Base-by-base conservation (phyloP, 2,888 invertebrate species). In the Drosophila borborema region DNA sequence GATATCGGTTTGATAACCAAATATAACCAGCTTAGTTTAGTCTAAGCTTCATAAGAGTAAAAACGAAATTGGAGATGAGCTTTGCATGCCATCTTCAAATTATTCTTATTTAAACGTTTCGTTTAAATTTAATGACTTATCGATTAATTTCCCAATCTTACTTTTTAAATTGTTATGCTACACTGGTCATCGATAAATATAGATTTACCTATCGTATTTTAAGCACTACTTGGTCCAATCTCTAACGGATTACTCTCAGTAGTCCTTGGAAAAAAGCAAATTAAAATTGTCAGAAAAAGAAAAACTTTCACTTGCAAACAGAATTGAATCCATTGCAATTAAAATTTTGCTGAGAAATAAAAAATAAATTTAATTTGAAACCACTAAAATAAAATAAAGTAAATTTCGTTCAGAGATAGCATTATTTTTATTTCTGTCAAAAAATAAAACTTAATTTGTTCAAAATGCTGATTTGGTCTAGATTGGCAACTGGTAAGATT, bases 401-500 rank as follows among this genome's bases (percentile, higher is more conserved):
- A 1, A 41, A 31, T n/a, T 2, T n/a, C 1, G 5, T 4, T 1
- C 10, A 51, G 18, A 10, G 23, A 2, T n/a, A 14, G 0, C 3
- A 18, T 34, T 16, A 3, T 4, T 51, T 41, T 43, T 46, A 18
- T 31, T 20, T 16, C 16, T 14, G 4, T 38, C 4, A 10, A 49
- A 49, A 31, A 49, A 31, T 14, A 16, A n/a, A 40, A 10, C 2
- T 40, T 28, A 4, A 12, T 3, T 46, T 10, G 31, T 20, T n/a
- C 8, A 51, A 80, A 58, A 84, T 88, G 84, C 51, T 72, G 34
- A 36, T n/a, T 4, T 82, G 72, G 64, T 62, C 56, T 23, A 74
- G 77, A 71, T 69, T 85, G 46, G 62, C 69, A 18, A 55, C 54
- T 7, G 85, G 86, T 87, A 78, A 80, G 80, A 16, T 20, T 3